These are phyloP conservation scores for Natrix natrix DNA, from an alignment of 2,797 vertebrate genomes.

Conservation along the genomic window DNA sequence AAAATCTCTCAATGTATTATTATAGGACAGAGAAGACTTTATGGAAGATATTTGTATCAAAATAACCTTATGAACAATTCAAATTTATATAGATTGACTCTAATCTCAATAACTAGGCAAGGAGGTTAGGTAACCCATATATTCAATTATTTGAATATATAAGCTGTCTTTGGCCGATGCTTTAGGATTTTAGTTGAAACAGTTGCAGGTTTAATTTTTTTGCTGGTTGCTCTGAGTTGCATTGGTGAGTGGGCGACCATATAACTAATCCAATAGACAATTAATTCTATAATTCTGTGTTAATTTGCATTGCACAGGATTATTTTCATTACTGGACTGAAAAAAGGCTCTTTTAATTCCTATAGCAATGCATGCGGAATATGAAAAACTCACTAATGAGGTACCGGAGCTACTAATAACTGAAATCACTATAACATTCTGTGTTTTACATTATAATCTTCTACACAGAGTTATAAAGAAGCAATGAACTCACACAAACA, in stretches of 20 bases:
- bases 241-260: background rate
- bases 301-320: background rate
- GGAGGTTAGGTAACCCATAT: background rate
- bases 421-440: background rate
- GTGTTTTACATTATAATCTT: background rate
- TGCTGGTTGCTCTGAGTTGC: background rate
- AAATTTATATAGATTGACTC: background rate
- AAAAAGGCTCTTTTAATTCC: background rate
- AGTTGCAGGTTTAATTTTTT: background rate
- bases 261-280: background rate
- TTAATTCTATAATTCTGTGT: background rate
- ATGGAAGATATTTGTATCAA: background rate
- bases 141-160: background rate
- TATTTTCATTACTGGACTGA: background rate
- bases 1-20: background rate
- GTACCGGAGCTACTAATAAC: background rate
- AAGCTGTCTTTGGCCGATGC: background rate
- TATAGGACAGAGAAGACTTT: background rate
- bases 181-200: background rate
- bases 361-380: background rate
- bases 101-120: background rate
- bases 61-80: background rate
- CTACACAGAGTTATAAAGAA: background rate
- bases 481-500: background rate
- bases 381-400: background rate